A percentile compares a stretch with the other conserved stretches of the same genome.
Evolutionary conservation across 1,140 invertebrate species (phyloP).

Genomic region (Papilio polyxenes): DNA sequence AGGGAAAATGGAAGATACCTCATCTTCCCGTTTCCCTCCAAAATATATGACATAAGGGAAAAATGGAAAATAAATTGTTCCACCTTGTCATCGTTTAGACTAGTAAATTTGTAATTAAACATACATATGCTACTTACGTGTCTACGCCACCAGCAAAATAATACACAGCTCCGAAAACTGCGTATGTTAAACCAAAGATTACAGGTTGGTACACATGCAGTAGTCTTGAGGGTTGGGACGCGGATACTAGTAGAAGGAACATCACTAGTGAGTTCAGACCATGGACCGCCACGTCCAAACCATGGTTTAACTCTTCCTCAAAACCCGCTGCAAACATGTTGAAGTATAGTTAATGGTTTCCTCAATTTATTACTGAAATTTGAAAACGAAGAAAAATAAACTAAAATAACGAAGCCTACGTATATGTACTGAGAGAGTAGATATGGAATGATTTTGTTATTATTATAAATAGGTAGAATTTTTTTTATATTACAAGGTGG

Average conservation of each 20-base stretch:
- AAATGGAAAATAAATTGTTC: not conserved
- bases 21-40: too few relatives aligned
- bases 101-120: not conserved
- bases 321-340: conserved; percentile 56
- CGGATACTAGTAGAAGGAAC: conserved; percentile 85
- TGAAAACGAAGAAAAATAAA: too few relatives aligned
- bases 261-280: conserved; percentile 87
- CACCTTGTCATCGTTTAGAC: too few relatives aligned
- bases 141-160: conserved; percentile 86
- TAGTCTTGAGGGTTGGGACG: conserved; percentile 85
- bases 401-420: too few relatives aligned
- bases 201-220: conserved; percentile 86
- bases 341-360: not conserved
- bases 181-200: conserved; percentile 82
- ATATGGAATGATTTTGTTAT: too few relatives aligned
- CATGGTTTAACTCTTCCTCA: conserved; percentile 66
- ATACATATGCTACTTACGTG: conserved; percentile 71
- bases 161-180: conserved; percentile 87
- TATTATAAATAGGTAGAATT: too few relatives aligned
- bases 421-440: too few relatives aligned
- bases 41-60: not conserved
- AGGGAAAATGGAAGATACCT: too few relatives aligned
- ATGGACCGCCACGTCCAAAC: conserved; percentile 86
- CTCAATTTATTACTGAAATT: not conserved
- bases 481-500: too few relatives aligned